Percentiles rank a stretch among this genome's conserved stretches.
These are phyloP conservation scores for Intellagama lesueurii DNA, from an alignment of 2,797 vertebrate species.

Conservation along the genomic window DNA sequence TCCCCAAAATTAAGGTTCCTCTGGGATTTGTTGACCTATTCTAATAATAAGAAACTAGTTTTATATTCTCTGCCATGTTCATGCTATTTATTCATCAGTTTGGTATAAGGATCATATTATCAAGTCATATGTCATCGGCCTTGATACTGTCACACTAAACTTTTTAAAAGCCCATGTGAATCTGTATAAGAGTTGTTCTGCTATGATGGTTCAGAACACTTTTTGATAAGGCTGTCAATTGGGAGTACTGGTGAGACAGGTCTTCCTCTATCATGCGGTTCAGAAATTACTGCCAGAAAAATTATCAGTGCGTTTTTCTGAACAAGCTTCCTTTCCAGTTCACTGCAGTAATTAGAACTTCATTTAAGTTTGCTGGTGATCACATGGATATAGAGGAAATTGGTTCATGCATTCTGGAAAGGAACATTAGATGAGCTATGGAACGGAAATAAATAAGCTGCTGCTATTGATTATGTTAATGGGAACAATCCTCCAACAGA, in stretches of 20 bases:
- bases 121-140: background rate
- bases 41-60: background rate
- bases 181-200: background rate
- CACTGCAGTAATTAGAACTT: background rate
- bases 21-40: background rate
- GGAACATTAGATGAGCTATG: slow-evolving; percentile 15
- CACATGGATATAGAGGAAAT: slow-evolving; percentile 14
- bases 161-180: background rate
- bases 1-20: background rate
- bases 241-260: background rate
- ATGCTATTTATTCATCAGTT: background rate
- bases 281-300: background rate
- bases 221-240: background rate
- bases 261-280: background rate
- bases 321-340: background rate
- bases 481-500: background rate
- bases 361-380: background rate
- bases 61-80: background rate
- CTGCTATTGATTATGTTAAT: slow-evolving; percentile 23
- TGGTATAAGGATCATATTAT: background rate
- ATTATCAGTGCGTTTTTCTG: background rate
- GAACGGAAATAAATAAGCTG: slow-evolving; percentile 32
- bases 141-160: background rate
- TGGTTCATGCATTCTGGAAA: slow-evolving; percentile 12
- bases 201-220: background rate